These are phyloP conservation scores for Thaleichthys pacificus DNA, from an alignment of 2,797 vertebrate species.

Conservation along the genomic window DNA sequence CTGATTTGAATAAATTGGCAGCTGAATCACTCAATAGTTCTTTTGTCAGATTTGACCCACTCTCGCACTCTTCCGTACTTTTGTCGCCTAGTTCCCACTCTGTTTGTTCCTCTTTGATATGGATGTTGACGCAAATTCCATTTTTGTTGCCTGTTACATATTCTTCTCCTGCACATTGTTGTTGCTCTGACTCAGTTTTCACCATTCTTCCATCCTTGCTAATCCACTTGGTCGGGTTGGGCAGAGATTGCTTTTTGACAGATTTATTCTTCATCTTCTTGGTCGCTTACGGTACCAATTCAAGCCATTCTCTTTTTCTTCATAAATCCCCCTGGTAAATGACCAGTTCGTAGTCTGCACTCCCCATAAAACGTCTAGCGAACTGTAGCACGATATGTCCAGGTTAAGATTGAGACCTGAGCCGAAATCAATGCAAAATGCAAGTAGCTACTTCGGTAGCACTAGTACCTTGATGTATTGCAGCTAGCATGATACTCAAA, in stretches of 20 bases:
- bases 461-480: too few species aligned
- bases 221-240: slow-evolving; percentile 27
- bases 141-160: slow-evolving; percentile 16
- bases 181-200: slow-evolving; percentile 25
- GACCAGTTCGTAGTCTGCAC: too few species aligned
- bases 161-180: slow-evolving; percentile 13
- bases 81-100: slow-evolving; percentile 42
- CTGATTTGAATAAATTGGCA: slow-evolving; percentile 23
- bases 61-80: slow-evolving; percentile 33
- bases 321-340: not conserved
- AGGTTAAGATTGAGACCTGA: too few species aligned
- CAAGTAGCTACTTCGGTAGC: too few species aligned
- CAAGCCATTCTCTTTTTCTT: not conserved
- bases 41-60: not conserved
- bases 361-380: too few species aligned
- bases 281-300: slow-evolving; percentile 18
- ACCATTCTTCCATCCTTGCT: slow-evolving; percentile 23
- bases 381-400: too few species aligned
- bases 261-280: slow-evolving; percentile 52
- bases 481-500: too few species aligned
- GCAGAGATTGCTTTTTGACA: slow-evolving; percentile 33
- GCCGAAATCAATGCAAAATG: too few species aligned
- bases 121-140: slow-evolving; percentile 35
- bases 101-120: slow-evolving; percentile 65
- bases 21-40: slow-evolving; percentile 20